Conservation (phyloP, 2,113 vertebrate species). For the Salvelinus fontinalis region DNA sequence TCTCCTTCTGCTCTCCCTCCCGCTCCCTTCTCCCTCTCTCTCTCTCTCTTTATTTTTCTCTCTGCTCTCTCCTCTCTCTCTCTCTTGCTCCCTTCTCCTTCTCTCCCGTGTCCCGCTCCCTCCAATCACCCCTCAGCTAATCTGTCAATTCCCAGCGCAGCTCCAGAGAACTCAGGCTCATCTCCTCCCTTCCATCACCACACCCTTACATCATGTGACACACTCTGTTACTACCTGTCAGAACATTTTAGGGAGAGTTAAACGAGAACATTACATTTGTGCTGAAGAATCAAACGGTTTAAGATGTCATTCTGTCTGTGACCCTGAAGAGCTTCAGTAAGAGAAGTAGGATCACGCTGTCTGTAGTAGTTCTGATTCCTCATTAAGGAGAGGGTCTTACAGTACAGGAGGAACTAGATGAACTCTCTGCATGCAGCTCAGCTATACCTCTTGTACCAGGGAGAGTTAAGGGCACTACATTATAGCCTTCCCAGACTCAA, state of each 20-base stretch:
- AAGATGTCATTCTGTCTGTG: not conserved
- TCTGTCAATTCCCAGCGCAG: slow-evolving; percentile 2
- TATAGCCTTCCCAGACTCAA: not conserved
- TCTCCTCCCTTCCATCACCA: slow-evolving; percentile 14
- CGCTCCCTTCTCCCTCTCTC: not conserved
- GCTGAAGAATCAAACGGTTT: not conserved
- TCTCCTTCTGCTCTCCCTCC: too few relatives aligned
- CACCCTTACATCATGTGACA: slow-evolving; percentile 8
- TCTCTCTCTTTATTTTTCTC: not conserved
- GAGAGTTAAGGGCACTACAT: not conserved
- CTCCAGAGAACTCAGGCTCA: not conserved
- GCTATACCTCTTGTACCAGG: not conserved
- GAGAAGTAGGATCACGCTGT: not conserved
- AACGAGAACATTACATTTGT: not conserved
- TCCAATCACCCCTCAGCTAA: slow-evolving; percentile 23
- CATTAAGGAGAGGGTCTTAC: too few relatives aligned
- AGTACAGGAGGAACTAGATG: not conserved
- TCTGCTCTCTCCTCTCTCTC: not conserved
- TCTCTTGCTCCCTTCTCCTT: not conserved
- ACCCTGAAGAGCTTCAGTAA: not conserved
- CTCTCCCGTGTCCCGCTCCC: not conserved
- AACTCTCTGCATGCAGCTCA: not conserved
- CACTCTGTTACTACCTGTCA: slow-evolving; percentile 9
- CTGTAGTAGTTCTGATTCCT: not conserved
- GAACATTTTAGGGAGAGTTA: slow-evolving; percentile 10